Evolutionary conservation across 2,888 invertebrate species (phyloP).

Genomic region (Pseudanteris insignis): DNA sequence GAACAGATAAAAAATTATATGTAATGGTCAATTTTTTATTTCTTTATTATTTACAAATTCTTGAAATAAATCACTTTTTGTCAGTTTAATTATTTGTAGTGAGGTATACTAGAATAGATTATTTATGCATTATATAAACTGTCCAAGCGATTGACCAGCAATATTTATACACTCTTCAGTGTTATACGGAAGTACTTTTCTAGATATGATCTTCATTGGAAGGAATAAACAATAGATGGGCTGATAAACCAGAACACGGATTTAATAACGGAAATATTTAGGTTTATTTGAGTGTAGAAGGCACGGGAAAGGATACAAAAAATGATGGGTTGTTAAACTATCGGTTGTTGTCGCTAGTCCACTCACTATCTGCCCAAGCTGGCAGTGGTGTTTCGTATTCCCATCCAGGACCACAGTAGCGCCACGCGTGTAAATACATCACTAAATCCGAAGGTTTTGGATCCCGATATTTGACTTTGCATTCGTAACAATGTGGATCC

Average conservation of each 20-base stretch:
- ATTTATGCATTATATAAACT: no score
- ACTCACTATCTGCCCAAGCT: constrained; percentile 89
- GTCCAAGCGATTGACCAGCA: no score
- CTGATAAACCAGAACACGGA: constrained; percentile 1
- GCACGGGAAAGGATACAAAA: constrained; percentile 63
- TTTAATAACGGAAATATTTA: constrained; percentile 14
- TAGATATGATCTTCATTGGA: no score
- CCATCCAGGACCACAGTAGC: constrained; percentile 94
- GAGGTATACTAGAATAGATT: no score
- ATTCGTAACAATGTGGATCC: constrained; percentile 92
- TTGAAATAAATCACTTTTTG: no score
- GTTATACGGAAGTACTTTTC: no score
- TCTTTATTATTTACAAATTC: no score
- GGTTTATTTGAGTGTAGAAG: constrained; percentile 54
- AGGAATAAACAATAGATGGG: constrained; percentile 1
- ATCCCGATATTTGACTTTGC: constrained; percentile 90
- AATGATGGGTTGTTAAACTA: constrained; percentile 51
- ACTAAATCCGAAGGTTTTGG: constrained; percentile 91
- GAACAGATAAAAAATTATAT: no score
- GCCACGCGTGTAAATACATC: constrained; percentile 97
- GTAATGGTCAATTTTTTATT: no score
- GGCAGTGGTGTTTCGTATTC: constrained; percentile 92
- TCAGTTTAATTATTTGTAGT: no score
- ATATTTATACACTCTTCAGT: no score
- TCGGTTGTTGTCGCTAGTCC: constrained; percentile 76